Evolutionary conservation across 2,113 vertebrate genomes (phyloP).

Genomic region (Odocoileus hemionus): DNA sequence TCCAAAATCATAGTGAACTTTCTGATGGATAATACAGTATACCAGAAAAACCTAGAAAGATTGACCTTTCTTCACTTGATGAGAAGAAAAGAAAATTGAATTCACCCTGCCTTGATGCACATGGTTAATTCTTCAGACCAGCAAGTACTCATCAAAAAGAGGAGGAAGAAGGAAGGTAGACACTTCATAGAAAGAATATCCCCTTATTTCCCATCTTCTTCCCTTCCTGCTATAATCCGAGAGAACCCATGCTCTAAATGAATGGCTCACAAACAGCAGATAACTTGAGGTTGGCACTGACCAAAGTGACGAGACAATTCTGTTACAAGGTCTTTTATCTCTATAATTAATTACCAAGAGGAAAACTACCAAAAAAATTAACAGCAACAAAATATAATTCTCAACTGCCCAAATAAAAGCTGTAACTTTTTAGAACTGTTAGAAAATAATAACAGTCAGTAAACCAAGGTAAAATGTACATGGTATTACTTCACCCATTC

Average conservation of each 20-base stretch:
- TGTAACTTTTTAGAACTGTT: background rate
- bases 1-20: conserved; percentile 30
- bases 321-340: background rate
- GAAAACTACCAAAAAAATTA: background rate
- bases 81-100: conserved; percentile 9
- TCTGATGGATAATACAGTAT: conserved; percentile 13
- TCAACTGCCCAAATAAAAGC: conserved; percentile 16
- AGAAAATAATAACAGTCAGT: conserved; percentile 7
- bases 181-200: background rate
- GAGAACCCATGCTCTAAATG: background rate
- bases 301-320: background rate
- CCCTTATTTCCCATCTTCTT: background rate
- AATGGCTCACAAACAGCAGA: background rate
- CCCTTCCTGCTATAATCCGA: background rate
- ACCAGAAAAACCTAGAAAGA: conserved; percentile 16
- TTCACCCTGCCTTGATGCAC: background rate
- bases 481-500: background rate
- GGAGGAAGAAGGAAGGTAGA: background rate
- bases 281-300: background rate
- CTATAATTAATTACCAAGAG: conserved; percentile 25
- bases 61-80: background rate
- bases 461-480: background rate
- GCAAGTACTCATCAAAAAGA: background rate
- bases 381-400: background rate
- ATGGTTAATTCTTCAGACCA: conserved; percentile 31